phyloP scores from a whole-genome alignment of 2,797 vertebrate genomes.

The Sebastes taczanowskii region DNA sequence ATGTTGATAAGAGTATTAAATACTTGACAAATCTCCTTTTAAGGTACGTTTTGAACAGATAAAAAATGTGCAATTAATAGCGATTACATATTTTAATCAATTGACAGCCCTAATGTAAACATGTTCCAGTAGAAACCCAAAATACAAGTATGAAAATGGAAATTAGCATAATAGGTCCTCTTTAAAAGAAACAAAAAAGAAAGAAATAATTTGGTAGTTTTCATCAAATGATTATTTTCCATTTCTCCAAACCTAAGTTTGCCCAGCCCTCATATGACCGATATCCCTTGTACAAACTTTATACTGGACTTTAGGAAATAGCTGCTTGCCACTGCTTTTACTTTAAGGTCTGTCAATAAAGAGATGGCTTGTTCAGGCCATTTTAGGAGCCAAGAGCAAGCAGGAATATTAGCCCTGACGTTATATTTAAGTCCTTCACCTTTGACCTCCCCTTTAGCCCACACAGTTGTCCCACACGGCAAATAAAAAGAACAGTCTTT shows the following conservation, averaged over 20 bases:
- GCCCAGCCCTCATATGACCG: background rate
- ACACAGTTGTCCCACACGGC: constrained; percentile 6
- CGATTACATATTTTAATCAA: too few species aligned
- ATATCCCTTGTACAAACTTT: background rate
- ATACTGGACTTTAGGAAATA: background rate
- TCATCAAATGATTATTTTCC: background rate
- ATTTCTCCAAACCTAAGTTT: constrained; percentile 3
- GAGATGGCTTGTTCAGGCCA: constrained; percentile 1
- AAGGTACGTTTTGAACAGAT: too few species aligned
- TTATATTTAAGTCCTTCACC: constrained; percentile 48
- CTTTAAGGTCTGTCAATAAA: constrained; percentile 31
- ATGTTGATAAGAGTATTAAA: too few species aligned
- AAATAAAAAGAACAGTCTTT: constrained; percentile 31
- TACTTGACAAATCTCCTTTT: too few species aligned
- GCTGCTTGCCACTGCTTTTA: background rate
- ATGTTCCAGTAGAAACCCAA: background rate
- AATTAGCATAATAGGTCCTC: background rate
- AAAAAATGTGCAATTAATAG: too few species aligned
- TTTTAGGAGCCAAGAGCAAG: constrained; percentile 39
- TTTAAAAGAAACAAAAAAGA: constrained; percentile 1
- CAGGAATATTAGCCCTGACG: constrained; percentile 40
- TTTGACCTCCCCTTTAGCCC: constrained; percentile 45
- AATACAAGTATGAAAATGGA: background rate
- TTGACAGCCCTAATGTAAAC: background rate
- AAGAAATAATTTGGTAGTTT: background rate